Percentiles rank a stretch among this genome's conserved stretches.
These are phyloP conservation scores for Drosophila rhopaloa DNA, from an alignment of 1,140 invertebrate genomes.

Conservation along the genomic window DNA sequence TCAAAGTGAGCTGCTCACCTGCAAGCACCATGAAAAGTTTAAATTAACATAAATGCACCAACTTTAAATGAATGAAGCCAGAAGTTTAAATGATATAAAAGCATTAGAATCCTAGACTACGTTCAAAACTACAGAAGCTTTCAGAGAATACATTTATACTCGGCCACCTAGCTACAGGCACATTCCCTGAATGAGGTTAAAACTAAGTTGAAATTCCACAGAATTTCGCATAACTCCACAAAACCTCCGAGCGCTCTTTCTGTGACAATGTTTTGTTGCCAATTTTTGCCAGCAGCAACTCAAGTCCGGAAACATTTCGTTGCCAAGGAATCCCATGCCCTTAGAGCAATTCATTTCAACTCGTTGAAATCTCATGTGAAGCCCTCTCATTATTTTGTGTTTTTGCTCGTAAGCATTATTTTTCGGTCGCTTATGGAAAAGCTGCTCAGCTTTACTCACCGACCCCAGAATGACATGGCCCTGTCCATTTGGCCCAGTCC, in stretches of 20 bases:
- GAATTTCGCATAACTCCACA: slow-evolving; percentile 3
- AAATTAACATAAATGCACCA: background rate
- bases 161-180: background rate
- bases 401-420: slow-evolving; percentile 42
- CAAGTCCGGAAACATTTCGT: slow-evolving; percentile 11
- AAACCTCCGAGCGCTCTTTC: slow-evolving; percentile 7
- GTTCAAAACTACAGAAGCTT: background rate
- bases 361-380: slow-evolving; percentile 46
- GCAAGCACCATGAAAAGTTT: background rate
- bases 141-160: slow-evolving; percentile 3
- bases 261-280: slow-evolving; percentile 12
- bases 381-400: slow-evolving; percentile 43
- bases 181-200: slow-evolving; percentile 5
- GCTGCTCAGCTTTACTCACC: slow-evolving; percentile 10
- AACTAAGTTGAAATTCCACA: slow-evolving; percentile 21
- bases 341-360: slow-evolving; percentile 40
- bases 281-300: slow-evolving; percentile 1
- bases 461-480: slow-evolving; percentile 33
- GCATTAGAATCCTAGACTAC: background rate
- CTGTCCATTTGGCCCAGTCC: slow-evolving; percentile 38
- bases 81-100: slow-evolving; percentile 2
- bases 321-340: slow-evolving; percentile 8
- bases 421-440: slow-evolving; percentile 41
- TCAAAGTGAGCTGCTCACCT: background rate
- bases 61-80: background rate